Conservation (phyloP, 2,113 vertebrate genomes). For the Muntiacus reevesi region DNA sequence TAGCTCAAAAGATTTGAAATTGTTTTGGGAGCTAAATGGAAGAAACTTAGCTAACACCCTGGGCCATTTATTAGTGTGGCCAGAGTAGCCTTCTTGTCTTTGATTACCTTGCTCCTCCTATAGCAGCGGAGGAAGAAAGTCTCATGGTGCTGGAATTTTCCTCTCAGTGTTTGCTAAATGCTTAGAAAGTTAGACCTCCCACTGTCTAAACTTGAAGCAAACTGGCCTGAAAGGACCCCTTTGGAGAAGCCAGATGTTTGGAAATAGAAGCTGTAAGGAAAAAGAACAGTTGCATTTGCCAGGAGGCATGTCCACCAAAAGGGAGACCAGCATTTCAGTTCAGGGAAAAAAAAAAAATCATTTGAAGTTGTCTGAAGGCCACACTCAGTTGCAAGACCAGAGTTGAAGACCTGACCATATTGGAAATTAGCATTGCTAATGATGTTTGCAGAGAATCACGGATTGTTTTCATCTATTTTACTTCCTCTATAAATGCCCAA, state of each 20-base stretch:
- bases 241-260: slow-evolving; percentile 43
- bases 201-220: slow-evolving; percentile 21
- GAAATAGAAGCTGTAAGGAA: slow-evolving; percentile 42
- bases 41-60: neutral
- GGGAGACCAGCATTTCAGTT: neutral
- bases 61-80: neutral
- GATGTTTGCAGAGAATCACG: slow-evolving; percentile 41
- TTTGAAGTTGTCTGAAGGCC: slow-evolving; percentile 53
- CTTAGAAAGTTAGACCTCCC: slow-evolving; percentile 42
- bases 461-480: slow-evolving; percentile 66
- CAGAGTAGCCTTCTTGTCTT: neutral
- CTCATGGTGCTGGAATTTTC: slow-evolving; percentile 43
- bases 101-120: neutral
- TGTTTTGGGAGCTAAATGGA: neutral
- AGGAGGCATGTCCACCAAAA: neutral
- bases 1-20: neutral
- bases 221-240: slow-evolving; percentile 48
- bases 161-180: slow-evolving; percentile 36
- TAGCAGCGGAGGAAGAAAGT: neutral
- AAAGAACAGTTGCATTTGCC: neutral
- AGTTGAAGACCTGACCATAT: slow-evolving; percentile 28
- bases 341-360: neutral
- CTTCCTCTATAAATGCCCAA: slow-evolving; percentile 56
- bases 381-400: slow-evolving; percentile 34
- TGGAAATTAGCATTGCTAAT: slow-evolving; percentile 73